Evolutionary conservation across 2,113 vertebrate genomes (phyloP).

Genomic region (Siniperca chuatsi): DNA sequence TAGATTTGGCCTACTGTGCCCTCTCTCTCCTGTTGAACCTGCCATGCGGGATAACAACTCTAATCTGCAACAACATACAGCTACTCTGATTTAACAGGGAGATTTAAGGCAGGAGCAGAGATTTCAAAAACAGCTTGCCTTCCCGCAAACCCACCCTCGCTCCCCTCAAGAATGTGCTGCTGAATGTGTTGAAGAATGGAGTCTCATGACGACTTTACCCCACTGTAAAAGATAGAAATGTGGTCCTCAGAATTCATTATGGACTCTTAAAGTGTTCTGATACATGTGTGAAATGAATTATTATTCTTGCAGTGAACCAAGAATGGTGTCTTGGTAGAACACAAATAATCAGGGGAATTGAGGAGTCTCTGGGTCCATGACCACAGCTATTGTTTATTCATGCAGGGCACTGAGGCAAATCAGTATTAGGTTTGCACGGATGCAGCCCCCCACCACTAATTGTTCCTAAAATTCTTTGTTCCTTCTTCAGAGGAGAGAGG

Average conservation of each 20-base stretch:
- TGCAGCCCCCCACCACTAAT: slow-evolving; percentile 56
- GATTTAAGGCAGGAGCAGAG: slow-evolving; percentile 42
- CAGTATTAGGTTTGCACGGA: slow-evolving; percentile 69
- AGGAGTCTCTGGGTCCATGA: slow-evolving; percentile 43
- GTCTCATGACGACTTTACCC: slow-evolving; percentile 18
- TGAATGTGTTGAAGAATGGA: slow-evolving; percentile 18
- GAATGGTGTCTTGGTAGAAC: slow-evolving; percentile 26
- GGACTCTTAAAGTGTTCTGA: neutral
- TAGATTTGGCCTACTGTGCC: slow-evolving; percentile 38
- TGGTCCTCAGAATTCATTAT: neutral
- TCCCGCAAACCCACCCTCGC: slow-evolving; percentile 35
- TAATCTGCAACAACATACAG: slow-evolving; percentile 68
- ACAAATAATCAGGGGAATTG: slow-evolving; percentile 30
- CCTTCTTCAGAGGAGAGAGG: slow-evolving; percentile 32
- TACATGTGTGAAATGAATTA: slow-evolving; percentile 24
- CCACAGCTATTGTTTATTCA: slow-evolving; percentile 79
- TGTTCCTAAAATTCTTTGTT: slow-evolving; percentile 68
- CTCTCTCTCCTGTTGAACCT: slow-evolving; percentile 39
- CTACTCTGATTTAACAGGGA: slow-evolving; percentile 49
- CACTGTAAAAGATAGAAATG: slow-evolving; percentile 15
- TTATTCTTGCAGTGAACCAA: slow-evolving; percentile 23
- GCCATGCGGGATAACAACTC: slow-evolving; percentile 63
- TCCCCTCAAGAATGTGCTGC: slow-evolving; percentile 71
- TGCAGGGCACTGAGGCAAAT: slow-evolving; percentile 65
- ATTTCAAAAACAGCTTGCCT: slow-evolving; percentile 62